Evolutionary conservation across 2,797 vertebrate species (phyloP).

Genomic region (Hafferia zeledoni): DNA sequence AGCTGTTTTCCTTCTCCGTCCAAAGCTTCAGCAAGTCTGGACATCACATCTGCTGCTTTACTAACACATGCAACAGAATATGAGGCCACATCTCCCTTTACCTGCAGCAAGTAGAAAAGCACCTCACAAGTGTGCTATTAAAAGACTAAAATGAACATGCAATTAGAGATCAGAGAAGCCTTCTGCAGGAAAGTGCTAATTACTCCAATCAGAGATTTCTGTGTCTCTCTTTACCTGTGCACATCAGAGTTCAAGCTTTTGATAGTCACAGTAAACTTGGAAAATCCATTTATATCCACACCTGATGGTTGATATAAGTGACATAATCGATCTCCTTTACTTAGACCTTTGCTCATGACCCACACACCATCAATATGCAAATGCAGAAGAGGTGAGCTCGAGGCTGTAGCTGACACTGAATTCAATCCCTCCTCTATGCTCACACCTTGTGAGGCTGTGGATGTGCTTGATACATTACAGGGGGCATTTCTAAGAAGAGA

Average conservation of each 20-base stretch:
- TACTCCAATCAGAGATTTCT: constrained; percentile 19
- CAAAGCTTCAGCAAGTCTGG: background rate
- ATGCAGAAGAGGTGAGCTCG: accelerated
- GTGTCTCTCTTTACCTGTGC: background rate
- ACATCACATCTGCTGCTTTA: background rate
- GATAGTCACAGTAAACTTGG: background rate
- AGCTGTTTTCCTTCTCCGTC: background rate
- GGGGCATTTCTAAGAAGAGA: background rate
- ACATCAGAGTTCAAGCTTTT: constrained; percentile 16
- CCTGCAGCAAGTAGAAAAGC: background rate
- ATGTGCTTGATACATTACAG: background rate
- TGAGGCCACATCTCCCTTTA: background rate
- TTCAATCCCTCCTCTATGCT: background rate
- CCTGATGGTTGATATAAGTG: background rate
- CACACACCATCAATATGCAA: accelerated
- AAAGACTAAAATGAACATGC: constrained; percentile 20
- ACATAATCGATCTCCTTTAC: background rate
- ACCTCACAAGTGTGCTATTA: background rate
- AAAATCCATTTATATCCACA: constrained; percentile 22
- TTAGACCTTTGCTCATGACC: background rate
- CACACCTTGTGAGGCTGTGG: background rate
- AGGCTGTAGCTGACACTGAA: background rate
- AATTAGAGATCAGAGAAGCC: constrained; percentile 61
- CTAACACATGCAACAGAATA: background rate
- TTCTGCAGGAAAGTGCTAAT: constrained; percentile 51